Evolutionary conservation across 1,140 invertebrate genomes (phyloP).

Genomic region (Dendroctonus ponderosae): DNA sequence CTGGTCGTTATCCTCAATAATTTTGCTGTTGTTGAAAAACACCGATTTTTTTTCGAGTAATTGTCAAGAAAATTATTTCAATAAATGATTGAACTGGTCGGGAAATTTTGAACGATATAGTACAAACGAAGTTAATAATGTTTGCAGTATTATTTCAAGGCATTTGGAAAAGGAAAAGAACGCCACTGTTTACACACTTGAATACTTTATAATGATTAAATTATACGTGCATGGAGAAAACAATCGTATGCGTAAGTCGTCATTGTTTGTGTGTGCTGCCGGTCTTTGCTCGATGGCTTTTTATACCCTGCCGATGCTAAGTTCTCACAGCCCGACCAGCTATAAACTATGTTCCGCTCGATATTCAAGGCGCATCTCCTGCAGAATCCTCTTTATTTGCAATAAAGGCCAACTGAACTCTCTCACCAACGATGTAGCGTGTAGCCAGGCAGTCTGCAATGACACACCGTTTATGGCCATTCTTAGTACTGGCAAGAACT

Average conservation of each 20-base stretch:
- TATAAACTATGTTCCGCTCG: constrained; percentile 44
- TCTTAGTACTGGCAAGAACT: constrained; percentile 37
- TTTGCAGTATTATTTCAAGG: not conserved
- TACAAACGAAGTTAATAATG: not conserved
- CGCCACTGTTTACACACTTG: constrained; percentile 22
- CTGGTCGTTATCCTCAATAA: too few species aligned
- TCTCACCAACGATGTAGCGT: constrained; percentile 42
- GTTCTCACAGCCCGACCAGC: constrained; percentile 46
- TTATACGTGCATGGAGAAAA: constrained; percentile 26
- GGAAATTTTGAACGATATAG: too few species aligned
- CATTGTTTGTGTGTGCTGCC: constrained; percentile 30
- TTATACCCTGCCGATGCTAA: constrained; percentile 29
- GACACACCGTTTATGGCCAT: constrained; percentile 40
- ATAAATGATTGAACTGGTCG: too few species aligned
- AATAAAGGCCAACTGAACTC: constrained; percentile 45
- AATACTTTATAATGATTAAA: constrained; percentile 31
- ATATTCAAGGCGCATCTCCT: constrained; percentile 46
- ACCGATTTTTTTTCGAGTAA: too few species aligned
- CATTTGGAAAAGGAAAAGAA: not conserved
- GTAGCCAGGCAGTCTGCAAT: constrained; percentile 47
- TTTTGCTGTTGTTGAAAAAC: too few species aligned
- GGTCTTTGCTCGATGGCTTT: constrained; percentile 23
- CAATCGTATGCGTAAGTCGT: constrained; percentile 33
- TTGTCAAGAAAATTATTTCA: too few species aligned
- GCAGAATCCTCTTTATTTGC: constrained; percentile 47